phyloP scores from a whole-genome alignment of 23 tunicate genomes.

The Halocynthia aurantium region DNA sequence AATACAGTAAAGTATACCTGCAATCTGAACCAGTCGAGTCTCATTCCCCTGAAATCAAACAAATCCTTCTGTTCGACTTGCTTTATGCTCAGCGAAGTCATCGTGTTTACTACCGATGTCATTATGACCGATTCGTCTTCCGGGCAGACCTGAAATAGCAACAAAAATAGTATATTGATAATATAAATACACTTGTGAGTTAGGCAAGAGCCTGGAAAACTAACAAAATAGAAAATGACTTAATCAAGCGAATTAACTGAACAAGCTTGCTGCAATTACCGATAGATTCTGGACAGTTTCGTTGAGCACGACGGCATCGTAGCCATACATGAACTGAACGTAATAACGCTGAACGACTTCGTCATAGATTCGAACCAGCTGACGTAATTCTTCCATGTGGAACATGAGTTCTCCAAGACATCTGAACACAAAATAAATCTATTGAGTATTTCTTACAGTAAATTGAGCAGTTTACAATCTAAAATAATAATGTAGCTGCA shows the following conservation, averaged over 20 bases:
- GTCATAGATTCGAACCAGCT: conserved; percentile 64
- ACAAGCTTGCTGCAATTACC: conserved; percentile 20
- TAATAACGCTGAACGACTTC: conserved; percentile 91
- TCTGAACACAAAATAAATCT: conserved; percentile 3
- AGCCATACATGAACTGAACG: conserved; percentile 83
- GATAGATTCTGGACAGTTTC: conserved; percentile 91
- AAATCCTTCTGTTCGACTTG: conserved; percentile 91
- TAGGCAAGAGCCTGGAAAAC: neutral
- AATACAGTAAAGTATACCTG: conserved; percentile 42
- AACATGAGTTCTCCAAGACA: conserved; percentile 85
- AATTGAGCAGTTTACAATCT: too few relatives aligned
- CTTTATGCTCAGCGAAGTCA: conserved; percentile 86
- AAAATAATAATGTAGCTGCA: too few relatives aligned
- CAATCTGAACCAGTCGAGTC: conserved; percentile 94
- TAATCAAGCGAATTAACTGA: neutral
- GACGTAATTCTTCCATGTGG: conserved; percentile 89
- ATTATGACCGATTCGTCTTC: conserved; percentile 96
- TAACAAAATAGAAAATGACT: conserved; percentile 1
- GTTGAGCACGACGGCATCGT: conserved; percentile 84
- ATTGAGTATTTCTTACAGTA: too few relatives aligned
- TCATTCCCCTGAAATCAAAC: conserved; percentile 90
- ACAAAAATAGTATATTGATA: too few relatives aligned
- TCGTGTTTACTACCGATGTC: conserved; percentile 93
- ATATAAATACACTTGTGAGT: neutral
- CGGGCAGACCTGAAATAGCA: conserved; percentile 75